These are phyloP conservation scores for Condylura cristata DNA, from an alignment of 2,113 vertebrate genomes.

Conservation along the genomic window DNA sequence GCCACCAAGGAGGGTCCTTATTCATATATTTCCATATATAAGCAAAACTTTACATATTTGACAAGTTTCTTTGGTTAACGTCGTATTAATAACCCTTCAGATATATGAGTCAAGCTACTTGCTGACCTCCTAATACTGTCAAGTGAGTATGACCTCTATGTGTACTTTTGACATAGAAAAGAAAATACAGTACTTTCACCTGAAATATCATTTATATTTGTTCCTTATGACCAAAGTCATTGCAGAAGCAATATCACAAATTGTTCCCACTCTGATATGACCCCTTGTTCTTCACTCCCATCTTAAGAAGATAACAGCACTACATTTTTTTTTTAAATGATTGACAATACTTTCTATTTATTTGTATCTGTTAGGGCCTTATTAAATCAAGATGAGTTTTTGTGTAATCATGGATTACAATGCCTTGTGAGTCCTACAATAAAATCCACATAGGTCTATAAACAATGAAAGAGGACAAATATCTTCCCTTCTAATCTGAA, in stretches of 20 bases:
- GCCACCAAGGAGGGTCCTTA: too few relatives aligned
- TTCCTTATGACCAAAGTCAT: neutral
- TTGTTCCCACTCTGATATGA: neutral
- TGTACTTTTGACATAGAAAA: neutral
- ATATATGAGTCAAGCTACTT: neutral
- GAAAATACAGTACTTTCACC: neutral
- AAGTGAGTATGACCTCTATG: neutral
- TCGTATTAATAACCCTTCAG: neutral
- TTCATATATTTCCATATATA: neutral
- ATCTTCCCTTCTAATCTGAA: neutral
- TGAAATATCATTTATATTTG: neutral
- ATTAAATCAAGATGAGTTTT: neutral
- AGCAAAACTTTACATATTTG: neutral
- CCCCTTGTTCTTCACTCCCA: neutral
- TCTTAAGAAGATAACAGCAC: neutral
- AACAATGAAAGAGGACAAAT: neutral
- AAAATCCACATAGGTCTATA: too few relatives aligned
- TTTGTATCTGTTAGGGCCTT: neutral
- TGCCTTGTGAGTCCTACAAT: neutral
- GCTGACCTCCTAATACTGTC: neutral
- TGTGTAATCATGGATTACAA: neutral
- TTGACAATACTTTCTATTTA: neutral
- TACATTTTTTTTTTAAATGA: constrained; percentile 19
- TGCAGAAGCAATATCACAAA: neutral
- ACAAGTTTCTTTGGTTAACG: neutral